Base-by-base conservation (phyloP, 2,888 invertebrate species). In the Podabrus alpinus region DNA sequence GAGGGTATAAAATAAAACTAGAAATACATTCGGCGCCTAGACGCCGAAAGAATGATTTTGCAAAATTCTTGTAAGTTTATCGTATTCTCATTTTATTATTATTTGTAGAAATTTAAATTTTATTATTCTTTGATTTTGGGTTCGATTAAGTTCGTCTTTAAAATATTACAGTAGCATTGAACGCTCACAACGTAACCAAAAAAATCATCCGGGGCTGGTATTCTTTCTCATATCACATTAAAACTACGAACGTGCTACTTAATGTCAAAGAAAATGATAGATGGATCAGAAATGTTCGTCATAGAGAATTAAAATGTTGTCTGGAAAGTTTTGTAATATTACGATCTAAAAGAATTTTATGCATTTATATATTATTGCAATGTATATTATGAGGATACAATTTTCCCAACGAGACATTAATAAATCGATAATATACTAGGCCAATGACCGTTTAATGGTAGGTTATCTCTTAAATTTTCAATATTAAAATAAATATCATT, bases 351-450 rank as follows among this genome's bases (percentile, higher is more conserved):
- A 9, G n/a, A 45, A 45, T 45, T 45, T 45, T 45, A 45, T 45
- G 45, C 45, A 45, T 45, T 45, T 45, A 1, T 45, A 29, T 29
- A 13, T n/a, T n/a, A 45, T 45, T 45, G 45, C 45, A 45, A 45
- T 45, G 45, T 45, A 45, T 45, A n/a, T n/a, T n/a, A n/a, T 64
- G 19, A 64, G 21, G 9, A 19, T 64, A 19, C 16, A 62, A 62
- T 64, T 64, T 64, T 64, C 17, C 21, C n/a, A 19, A 64, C 21
- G 62, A 64, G 62, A 64, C 62, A 19, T 19, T 21, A 64, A 64
- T 64, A 64, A 21, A 64, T 64, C 62, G 21, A 64, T 64, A 64
- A 19, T 19, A n/a, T 64, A n/a, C 61, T 64, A 64, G 62, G 62
- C 21, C 62, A 64, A 17, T 21, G 62, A 64, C 62, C 62, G 62